Percentiles rank a stretch among this genome's conserved stretches.
Evolutionary conservation across 2,888 invertebrate genomes (phyloP).

Genomic region (Sinopyrophorus schimmeli): DNA sequence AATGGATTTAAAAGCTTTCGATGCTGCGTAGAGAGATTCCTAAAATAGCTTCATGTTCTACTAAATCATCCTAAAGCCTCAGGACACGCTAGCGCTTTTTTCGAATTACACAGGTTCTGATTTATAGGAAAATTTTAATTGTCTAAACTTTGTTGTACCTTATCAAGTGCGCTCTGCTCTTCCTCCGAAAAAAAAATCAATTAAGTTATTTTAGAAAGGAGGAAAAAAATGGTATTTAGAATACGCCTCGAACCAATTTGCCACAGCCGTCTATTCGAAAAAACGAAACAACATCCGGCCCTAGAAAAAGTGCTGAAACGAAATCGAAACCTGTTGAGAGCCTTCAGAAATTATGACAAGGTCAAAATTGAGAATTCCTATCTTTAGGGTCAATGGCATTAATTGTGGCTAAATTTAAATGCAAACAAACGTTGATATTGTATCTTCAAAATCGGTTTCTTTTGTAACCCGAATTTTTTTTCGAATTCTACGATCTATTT

Average conservation of each 20-base stretch:
- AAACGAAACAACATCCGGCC: slow-evolving; percentile 8
- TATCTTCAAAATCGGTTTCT: slow-evolving; percentile 1
- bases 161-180: background rate
- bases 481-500: slow-evolving; percentile 8
- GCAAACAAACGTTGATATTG: slow-evolving; percentile 5
- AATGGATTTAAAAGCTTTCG: slow-evolving; percentile 12
- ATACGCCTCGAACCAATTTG: slow-evolving; percentile 7
- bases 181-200: slow-evolving; percentile 1
- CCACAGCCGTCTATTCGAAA: no score
- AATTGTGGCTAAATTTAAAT: slow-evolving; percentile 9
- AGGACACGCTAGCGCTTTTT: slow-evolving; percentile 8
- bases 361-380: slow-evolving; percentile 7
- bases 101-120: background rate
- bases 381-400: slow-evolving; percentile 10
- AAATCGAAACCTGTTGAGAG: slow-evolving; percentile 17
- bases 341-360: slow-evolving; percentile 21
- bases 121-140: slow-evolving; percentile 2
- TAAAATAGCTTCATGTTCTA: slow-evolving; percentile 4
- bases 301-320: slow-evolving; percentile 10
- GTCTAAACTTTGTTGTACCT: background rate
- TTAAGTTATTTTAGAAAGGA: slow-evolving; percentile 1
- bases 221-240: background rate
- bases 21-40: slow-evolving; percentile 8
- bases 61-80: background rate
- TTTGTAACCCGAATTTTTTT: background rate